Base-by-base conservation (phyloP, 2,113 vertebrate genomes). In the Xenopus borealis region DNA sequence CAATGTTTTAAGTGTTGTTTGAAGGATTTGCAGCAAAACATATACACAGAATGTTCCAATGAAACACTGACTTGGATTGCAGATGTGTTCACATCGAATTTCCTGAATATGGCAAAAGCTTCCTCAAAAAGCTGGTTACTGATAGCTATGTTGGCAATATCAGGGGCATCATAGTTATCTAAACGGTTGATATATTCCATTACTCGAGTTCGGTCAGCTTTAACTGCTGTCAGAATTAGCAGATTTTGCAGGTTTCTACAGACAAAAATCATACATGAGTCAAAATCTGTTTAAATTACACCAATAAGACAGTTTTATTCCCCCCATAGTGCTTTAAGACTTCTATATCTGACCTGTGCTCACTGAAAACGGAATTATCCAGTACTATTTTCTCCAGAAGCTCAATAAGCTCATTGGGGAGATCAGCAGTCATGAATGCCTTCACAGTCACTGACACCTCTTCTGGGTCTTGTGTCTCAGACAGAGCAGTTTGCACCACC, bases 401-500 rank as follows among this genome's bases (percentile, higher is more conserved):
- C 40, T 96, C 95, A 40, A 95, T 95, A 63, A 97, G 88, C 78
- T 97, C 94, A 12, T 95, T 94, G 70, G 96, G 96, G 58, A 97
- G 86, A 78, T 97, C 93, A 4, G 96, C 95, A 3, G 92, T 95
- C 94, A 96, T 96, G 80, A 97, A 97, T 72, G 94, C 94, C 83
- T 95, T 97, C 74, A 97, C 94, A 3, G 95, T 92, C 69, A 96
- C 93, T 0, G 94, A 97, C 79, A 97, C 90, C 71, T 96, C 96
- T 82, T 96, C 95, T 14, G 95, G 95, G 82, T 97, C 95, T 76
- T 94, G 94, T 0, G 95, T 97, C 83, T 97, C 96, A 1, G 94
- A 93, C 75, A 97, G 88, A 55, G 96, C 95, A 0, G 94, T 96
- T 78, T 98, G 95, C 50, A 98, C 96, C 84, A 98, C 95, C 95